Percentiles rank a stretch among this genome's conserved stretches.
Conservation (phyloP, 2,888 invertebrate species). For the Eurytoma adleriae region DNA sequence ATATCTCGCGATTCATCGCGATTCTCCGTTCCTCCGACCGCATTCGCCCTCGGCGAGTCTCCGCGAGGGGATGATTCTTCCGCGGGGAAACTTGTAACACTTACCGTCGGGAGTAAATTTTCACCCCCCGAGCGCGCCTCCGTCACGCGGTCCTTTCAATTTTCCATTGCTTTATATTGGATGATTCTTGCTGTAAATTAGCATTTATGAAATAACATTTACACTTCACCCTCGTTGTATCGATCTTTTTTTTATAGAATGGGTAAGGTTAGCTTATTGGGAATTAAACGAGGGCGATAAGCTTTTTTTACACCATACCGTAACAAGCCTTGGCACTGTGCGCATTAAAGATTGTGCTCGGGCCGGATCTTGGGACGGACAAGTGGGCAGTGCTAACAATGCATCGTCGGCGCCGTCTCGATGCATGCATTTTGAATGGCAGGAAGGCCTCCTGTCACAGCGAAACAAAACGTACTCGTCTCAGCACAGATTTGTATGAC, state of each 20-base stretch:
- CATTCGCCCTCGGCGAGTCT: too few species aligned
- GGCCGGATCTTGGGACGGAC: constrained; percentile 26
- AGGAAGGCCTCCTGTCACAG: constrained; percentile 19
- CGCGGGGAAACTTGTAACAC: constrained; percentile 26
- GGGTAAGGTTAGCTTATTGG: too few species aligned
- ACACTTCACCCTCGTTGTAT: not conserved
- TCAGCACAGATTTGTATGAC: constrained; percentile 18
- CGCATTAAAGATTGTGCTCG: constrained; percentile 26
- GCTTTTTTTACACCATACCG: not conserved
- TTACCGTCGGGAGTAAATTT: constrained; percentile 15
- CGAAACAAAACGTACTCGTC: constrained; percentile 52
- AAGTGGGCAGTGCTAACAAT: constrained; percentile 60
- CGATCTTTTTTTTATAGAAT: not conserved
- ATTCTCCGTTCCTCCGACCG: too few species aligned
- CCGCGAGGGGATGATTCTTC: not conserved
- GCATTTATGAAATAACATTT: too few species aligned
- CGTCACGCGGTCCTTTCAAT: not conserved
- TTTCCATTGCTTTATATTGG: not conserved
- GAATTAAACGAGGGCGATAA: not conserved
- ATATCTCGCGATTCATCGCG: constrained; percentile 50
- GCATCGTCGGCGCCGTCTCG: constrained; percentile 45
- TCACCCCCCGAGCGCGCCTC: not conserved
- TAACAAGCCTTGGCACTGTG: constrained; percentile 1
- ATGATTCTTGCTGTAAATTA: not conserved
- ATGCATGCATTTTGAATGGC: constrained; percentile 60